Base-by-base conservation (phyloP, 1,140 invertebrate species). In the Periplaneta americana region DNA sequence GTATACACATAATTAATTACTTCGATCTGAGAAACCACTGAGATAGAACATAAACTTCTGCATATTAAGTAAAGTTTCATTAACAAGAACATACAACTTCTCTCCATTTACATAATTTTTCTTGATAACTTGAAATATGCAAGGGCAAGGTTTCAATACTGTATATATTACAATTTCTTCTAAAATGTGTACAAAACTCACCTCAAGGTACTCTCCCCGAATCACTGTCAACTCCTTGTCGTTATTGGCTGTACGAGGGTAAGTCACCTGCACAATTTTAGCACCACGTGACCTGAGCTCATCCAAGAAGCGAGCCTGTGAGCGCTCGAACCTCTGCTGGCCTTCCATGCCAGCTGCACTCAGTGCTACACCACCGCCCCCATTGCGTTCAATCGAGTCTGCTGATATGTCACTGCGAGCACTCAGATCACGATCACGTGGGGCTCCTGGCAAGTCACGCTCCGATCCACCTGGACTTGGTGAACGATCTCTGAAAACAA, bases 161-260 rank as follows among this genome's bases (percentile, higher is more conserved):
- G 28, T 5, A 5, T 37, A 74, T 35, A 76, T 74, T 32, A 6
- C 9, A 76, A 33, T 28, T 37, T 37, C 48, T 76, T 77, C 35
- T 18, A 66, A 80, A 76, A 75, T 32, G 79, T 36, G 82, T 18
- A 39, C 4, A 82, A 34, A 80, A 34, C 87, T 85, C 87, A 97
- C 97, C 92, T 99, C 97, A 31, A 99, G 89, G 87, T 96, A 97
- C 89, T 99, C 98, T 83, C 98, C 98, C 83, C 98, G 92, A 39
- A 96, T 93, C 0, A 99, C 98, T 31, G 96, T 98, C 79, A 99
- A 91, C 88, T 99, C 98, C 88, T 99, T 99, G 87, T 98, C 94
- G 88, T 99, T 99, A 89, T 98, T 98, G n/a, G 97, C 97, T 8
- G 96, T 97, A 83, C 97, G 91, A 1, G 97, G 97, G 89, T 98